Percentiles rank a stretch among this genome's conserved stretches.
These are phyloP conservation scores for Netelia fuscicornis DNA, from an alignment of 2,888 invertebrate species.

Conservation along the genomic window DNA sequence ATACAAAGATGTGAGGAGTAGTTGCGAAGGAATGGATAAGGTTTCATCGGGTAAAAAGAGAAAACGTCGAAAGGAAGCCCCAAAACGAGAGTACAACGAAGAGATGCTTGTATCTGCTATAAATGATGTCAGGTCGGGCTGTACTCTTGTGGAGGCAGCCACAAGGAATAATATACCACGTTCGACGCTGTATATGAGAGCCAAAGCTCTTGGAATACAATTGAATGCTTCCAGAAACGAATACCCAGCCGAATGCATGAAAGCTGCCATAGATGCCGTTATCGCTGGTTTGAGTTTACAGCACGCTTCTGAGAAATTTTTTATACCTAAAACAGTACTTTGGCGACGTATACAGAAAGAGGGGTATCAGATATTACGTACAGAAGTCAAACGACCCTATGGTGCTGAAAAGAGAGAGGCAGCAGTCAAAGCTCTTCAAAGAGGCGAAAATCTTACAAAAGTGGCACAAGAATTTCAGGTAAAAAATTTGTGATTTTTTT, in stretches of 20 bases:
- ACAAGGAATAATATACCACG: constrained; percentile 83
- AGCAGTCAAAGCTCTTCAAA: constrained; percentile 83
- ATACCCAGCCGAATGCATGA: constrained; percentile 83
- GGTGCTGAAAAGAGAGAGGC: constrained; percentile 82
- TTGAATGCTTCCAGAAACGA: constrained; percentile 83
- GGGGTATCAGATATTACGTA: constrained; percentile 78
- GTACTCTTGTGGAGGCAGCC: constrained; percentile 83
- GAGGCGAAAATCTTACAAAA: constrained; percentile 84
- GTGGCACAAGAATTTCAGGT: constrained; percentile 84
- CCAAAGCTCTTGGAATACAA: constrained; percentile 82
- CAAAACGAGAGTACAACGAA: constrained; percentile 82
- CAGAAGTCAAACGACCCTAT: constrained; percentile 80
- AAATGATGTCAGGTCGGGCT: constrained; percentile 82
- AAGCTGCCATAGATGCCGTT: constrained; percentile 83
- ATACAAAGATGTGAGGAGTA: not conserved
- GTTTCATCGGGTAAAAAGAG: constrained; percentile 68
- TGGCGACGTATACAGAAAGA: constrained; percentile 85
- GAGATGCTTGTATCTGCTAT: constrained; percentile 83
- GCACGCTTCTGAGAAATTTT: constrained; percentile 83
- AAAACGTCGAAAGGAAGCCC: constrained; percentile 76
- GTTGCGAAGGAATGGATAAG: not conserved
- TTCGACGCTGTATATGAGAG: constrained; percentile 84
- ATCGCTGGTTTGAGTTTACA: constrained; percentile 84
- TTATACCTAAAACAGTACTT: constrained; percentile 85
- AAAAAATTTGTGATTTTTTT: constrained; percentile 1